Conservation (phyloP, 2,797 vertebrate genomes). For the Lemur catta region DNA sequence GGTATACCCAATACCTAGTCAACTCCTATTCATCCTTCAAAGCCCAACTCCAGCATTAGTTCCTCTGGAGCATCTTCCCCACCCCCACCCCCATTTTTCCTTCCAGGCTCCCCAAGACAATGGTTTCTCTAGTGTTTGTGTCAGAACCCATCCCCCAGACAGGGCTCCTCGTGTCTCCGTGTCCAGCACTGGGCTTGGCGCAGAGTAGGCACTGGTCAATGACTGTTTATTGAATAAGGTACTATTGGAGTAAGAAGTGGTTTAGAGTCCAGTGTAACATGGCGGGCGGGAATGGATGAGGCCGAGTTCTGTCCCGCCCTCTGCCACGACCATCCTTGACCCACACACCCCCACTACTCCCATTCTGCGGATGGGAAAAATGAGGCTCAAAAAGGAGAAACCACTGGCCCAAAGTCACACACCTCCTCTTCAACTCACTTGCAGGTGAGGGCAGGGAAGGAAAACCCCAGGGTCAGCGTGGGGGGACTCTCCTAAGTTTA, state of each 20-base stretch:
- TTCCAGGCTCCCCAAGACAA: background rate
- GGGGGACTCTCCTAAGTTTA: constrained; percentile 65
- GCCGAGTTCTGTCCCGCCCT: background rate
- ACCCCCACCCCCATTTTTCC: background rate
- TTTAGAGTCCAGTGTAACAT: constrained; percentile 59
- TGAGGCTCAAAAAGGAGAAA: constrained; percentile 20
- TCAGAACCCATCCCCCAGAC: background rate
- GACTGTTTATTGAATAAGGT: constrained; percentile 77
- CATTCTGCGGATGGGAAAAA: constrained; percentile 50
- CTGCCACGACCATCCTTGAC: background rate
- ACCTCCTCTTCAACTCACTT: constrained; percentile 8
- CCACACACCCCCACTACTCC: background rate
- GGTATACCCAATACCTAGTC: background rate
- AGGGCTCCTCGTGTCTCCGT: background rate
- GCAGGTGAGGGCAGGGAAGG: constrained; percentile 42
- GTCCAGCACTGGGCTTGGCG: constrained; percentile 55
- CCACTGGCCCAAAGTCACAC: background rate
- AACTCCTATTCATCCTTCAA: background rate
- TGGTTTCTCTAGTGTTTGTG: background rate
- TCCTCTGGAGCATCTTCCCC: background rate
- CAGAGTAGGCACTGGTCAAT: constrained; percentile 53
- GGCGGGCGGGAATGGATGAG: constrained; percentile 29
- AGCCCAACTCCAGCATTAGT: background rate
- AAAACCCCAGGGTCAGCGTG: background rate
- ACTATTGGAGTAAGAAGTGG: constrained; percentile 70